These are phyloP conservation scores for Reinhardtius hippoglossoides DNA, from an alignment of 2,113 vertebrate genomes.

Conservation along the genomic window DNA sequence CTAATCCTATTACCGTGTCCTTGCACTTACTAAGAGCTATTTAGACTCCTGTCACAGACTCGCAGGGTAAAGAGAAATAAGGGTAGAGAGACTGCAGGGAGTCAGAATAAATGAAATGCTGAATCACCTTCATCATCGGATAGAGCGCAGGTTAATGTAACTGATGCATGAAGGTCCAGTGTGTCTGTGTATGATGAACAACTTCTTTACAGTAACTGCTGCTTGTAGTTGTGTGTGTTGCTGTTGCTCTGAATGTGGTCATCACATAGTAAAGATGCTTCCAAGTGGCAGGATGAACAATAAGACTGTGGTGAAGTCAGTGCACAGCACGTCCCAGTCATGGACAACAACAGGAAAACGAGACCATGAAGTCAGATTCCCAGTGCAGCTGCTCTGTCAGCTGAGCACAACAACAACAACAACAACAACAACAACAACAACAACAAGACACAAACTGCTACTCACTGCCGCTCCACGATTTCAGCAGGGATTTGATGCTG, in stretches of 20 bases:
- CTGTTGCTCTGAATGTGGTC: conserved; percentile 21
- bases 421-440: conserved; percentile 38
- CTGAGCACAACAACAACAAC: conserved; percentile 37
- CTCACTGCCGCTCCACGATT: conserved; percentile 99
- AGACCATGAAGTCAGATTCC: conserved; percentile 27
- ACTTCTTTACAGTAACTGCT: not conserved
- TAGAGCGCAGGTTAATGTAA: not conserved
- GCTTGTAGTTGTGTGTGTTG: conserved; percentile 6
- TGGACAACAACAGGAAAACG: conserved; percentile 8
- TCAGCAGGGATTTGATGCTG: conserved; percentile 99
- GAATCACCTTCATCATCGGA: conserved; percentile 19
- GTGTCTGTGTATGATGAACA: not conserved
- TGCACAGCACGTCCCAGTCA: conserved; percentile 7
- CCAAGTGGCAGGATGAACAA: not conserved
- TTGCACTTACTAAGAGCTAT: conserved; percentile 79
- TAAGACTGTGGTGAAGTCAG: not conserved
- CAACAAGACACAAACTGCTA: conserved; percentile 69
- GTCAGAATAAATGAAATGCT: conserved; percentile 24
- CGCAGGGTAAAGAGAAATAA: conserved; percentile 62
- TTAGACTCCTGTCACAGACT: conserved; percentile 76
- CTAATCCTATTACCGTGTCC: conserved; percentile 85
- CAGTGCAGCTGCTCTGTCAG: conserved; percentile 24
- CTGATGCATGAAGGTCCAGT: not conserved
- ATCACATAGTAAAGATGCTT: conserved; percentile 22
- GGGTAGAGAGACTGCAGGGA: conserved; percentile 25